Conservation (phyloP, 2,888 invertebrate genomes). For the Ctenicera cuprea region DNA sequence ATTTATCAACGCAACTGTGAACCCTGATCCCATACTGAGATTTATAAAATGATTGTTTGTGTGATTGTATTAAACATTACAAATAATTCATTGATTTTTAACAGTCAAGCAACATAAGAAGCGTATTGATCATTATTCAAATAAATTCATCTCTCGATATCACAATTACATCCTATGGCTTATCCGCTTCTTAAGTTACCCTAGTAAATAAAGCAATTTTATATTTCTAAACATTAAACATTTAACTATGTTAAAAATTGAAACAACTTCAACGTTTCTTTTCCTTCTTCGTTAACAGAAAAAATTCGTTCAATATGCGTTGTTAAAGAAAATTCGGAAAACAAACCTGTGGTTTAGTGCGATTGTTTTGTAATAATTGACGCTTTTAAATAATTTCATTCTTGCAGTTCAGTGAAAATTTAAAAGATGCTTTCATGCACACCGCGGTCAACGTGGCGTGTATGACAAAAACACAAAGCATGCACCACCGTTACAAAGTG, state of each 20-base stretch:
- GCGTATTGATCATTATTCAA: not conserved
- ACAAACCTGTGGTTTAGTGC: conserved; percentile 23
- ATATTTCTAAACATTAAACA: conserved; percentile 40
- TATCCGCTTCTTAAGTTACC: not conserved
- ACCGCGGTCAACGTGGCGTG: conserved; percentile 6
- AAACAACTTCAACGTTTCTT: conserved; percentile 21
- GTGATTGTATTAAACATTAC: conserved; percentile 49
- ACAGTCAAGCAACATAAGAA: conserved; percentile 2
- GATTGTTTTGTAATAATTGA: conserved; percentile 42
- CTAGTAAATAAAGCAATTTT: not conserved
- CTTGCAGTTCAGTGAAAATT: conserved; percentile 28
- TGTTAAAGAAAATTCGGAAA: conserved; percentile 32
- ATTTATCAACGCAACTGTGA: conserved; percentile 34
- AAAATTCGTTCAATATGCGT: conserved; percentile 31
- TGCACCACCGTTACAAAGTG: conserved; percentile 26
- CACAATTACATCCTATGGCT: not conserved
- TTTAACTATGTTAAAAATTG: conserved; percentile 18
- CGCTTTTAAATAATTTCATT: conserved; percentile 18
- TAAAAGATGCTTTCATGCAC: conserved; percentile 4
- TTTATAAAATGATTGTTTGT: conserved; percentile 52
- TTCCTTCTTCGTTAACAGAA: conserved; percentile 27
- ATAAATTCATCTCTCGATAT: not conserved
- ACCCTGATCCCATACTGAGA: conserved; percentile 30
- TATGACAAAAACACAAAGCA: conserved; percentile 42
- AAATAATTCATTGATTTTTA: conserved; percentile 18